Evolutionary conservation across 2,113 vertebrate species (phyloP), one percentile per base, ranked within the genome.

Genomic region (Zootoca vivipara): DNA sequence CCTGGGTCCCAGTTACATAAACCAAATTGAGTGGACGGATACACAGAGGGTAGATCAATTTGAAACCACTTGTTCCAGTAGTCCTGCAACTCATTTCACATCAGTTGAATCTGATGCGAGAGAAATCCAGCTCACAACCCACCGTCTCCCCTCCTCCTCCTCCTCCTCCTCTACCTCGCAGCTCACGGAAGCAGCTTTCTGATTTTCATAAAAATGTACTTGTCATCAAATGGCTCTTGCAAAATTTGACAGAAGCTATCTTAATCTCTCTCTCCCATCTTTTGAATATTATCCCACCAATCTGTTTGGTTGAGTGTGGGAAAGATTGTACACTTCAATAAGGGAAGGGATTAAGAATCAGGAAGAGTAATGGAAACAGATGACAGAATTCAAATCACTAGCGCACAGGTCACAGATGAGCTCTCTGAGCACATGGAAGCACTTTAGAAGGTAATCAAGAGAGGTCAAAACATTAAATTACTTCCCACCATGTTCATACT

Each of bases 381-480:
- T 94, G 85, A 90, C 35, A 87, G 84, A 89, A 94, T 92, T 93
- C 87, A 92, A 86, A 80, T 90, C 93, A 84, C 90, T 92, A 82
- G 52, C 90, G 15, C 5, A 56, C 33, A 38, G 40, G 15, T 85
- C 77, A 90, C 64, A 88, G 77, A 75, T 91, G 33, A 89, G 82
- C 38, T 90, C 62, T 89, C 1, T 0, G 30, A 90, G 80, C 85
- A 89, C 78, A 85, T 87, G 87, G 85, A 94, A 93, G 62, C 75
- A 91, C 62, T 93, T 91, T 87, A 91, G 72, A 89, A 91, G 64
- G 74, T 91, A 92, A 91, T 87, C 78, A 90, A 84, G 46, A 89
- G 89, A 95, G 92, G 89, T 94, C 92, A 94, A 89, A 95, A 92
- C 6, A 64, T 90, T 86, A 93, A 94, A 95, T 94, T 89, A 85